These are phyloP conservation scores for Epizoanthus scotinus DNA, from an alignment of 92 coral and sea anemone species.

Conservation along the genomic window DNA sequence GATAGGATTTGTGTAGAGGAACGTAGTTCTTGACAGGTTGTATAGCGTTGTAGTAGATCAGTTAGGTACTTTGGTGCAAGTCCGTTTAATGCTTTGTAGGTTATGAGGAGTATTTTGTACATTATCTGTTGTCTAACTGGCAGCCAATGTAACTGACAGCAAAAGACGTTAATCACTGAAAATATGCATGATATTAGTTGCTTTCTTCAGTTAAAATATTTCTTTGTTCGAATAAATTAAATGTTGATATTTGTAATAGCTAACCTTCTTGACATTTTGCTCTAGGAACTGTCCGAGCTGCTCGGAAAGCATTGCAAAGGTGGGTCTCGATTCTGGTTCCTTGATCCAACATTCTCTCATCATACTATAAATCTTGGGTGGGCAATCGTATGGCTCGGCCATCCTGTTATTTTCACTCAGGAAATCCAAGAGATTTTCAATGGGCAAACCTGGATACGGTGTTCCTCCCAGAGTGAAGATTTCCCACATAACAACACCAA, in stretches of 20 bases:
- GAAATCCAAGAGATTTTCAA: constrained; percentile 70
- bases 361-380: constrained; percentile 64
- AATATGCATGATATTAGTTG: too few species aligned
- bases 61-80: too few species aligned
- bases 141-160: too few species aligned
- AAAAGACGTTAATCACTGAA: too few species aligned
- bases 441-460: constrained; percentile 76
- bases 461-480: constrained; percentile 75
- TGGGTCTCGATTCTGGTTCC: constrained; percentile 61
- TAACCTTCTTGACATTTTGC: constrained; percentile 25
- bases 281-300: constrained; percentile 35
- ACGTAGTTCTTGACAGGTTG: too few species aligned
- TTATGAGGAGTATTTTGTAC: too few species aligned
- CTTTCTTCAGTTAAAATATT: too few species aligned
- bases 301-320: constrained; percentile 45
- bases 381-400: constrained; percentile 74
- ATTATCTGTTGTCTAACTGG: too few species aligned
- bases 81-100: too few species aligned
- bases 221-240: background rate
- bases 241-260: background rate
- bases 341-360: constrained; percentile 79
- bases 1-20: too few species aligned
- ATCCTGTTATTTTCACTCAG: constrained; percentile 70
- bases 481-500: constrained; percentile 80
- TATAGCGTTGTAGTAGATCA: too few species aligned